Conservation (phyloP, 2,888 invertebrate genomes). For the Heliconius hortense region DNA sequence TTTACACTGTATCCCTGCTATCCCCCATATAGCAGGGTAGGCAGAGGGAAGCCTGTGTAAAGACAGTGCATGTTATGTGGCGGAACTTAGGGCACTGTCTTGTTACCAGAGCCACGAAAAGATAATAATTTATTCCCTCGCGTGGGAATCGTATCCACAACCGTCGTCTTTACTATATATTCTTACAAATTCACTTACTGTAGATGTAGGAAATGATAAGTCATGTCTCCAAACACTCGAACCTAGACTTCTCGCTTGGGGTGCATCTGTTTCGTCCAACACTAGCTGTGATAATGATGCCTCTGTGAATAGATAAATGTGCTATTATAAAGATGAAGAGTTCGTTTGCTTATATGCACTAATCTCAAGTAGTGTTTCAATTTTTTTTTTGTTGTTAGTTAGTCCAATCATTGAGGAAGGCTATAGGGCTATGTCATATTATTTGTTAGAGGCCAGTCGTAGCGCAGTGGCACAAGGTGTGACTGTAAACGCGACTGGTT, state of each 20-base stretch:
- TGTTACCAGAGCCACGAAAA: neutral
- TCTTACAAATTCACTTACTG: constrained; percentile 49
- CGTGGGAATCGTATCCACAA: neutral
- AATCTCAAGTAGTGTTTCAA: neutral
- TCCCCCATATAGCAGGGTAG: no score
- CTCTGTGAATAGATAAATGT: constrained; percentile 58
- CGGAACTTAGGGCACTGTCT: neutral
- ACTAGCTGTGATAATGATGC: constrained; percentile 82
- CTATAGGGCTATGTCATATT: no score
- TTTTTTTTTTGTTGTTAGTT: no score
- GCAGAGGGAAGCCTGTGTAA: no score
- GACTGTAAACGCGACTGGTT: no score
- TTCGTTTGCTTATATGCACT: neutral
- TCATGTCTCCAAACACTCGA: constrained; percentile 71
- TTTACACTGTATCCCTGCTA: no score
- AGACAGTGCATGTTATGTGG: neutral
- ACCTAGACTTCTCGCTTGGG: constrained; percentile 58
- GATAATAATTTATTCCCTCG: neutral
- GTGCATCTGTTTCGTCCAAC: constrained; percentile 78
- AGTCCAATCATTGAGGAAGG: no score
- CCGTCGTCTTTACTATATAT: neutral
- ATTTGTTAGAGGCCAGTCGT: no score
- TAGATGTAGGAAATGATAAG: constrained; percentile 48
- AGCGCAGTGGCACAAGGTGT: no score
- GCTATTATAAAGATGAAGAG: neutral